A percentile compares a stretch with the other conserved stretches of the same genome.
These are phyloP conservation scores for Carassius auratus DNA, from an alignment of 2,113 vertebrate genomes.

Conservation along the genomic window DNA sequence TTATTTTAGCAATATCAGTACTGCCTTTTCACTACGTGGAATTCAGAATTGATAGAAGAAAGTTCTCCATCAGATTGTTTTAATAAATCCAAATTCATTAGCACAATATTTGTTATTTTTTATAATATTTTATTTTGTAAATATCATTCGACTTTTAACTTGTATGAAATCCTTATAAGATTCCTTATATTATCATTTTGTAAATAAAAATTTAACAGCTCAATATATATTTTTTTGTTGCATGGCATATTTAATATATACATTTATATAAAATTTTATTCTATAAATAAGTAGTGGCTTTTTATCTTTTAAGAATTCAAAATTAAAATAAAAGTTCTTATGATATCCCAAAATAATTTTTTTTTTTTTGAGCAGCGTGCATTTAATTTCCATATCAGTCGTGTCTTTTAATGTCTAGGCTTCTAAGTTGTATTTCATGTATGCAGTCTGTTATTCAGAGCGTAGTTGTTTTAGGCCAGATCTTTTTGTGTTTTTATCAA, in stretches of 20 bases:
- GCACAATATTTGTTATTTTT: no score
- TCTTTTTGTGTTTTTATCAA: neutral
- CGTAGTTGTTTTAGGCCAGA: neutral
- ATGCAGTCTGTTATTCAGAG: neutral
- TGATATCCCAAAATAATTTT: neutral
- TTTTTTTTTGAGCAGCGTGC: neutral
- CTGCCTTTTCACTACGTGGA: no score
- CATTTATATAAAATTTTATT: neutral
- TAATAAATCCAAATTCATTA: no score
- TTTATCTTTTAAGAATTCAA: neutral
- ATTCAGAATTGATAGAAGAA: no score
- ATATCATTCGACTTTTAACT: no score
- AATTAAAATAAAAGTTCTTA: neutral
- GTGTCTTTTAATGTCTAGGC: neutral
- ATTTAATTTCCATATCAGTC: neutral
- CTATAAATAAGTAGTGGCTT: neutral
- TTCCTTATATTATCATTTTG: no score
- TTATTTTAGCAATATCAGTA: no score
- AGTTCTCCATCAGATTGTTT: no score
- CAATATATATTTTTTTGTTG: neutral
- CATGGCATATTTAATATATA: neutral
- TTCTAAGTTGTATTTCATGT: neutral
- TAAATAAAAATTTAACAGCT: no score
- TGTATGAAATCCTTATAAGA: no score
- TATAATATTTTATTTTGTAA: no score